These are phyloP conservation scores for Apodemus sylvaticus DNA, from an alignment of 2,113 vertebrate genomes.

Conservation along the genomic window DNA sequence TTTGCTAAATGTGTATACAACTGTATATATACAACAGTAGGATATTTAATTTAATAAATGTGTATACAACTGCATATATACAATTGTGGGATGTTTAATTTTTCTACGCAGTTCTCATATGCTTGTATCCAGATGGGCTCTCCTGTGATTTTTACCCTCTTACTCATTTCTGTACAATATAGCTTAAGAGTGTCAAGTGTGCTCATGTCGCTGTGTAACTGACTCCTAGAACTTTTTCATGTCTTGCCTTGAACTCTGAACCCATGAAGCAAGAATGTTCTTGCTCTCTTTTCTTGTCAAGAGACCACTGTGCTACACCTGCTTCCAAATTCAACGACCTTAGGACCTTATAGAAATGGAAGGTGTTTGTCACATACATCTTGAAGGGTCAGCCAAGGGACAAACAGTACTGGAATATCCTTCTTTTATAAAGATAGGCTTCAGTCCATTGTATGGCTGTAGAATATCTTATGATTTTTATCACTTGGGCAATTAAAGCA, in stretches of 20 bases:
- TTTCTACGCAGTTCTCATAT: constrained; percentile 7
- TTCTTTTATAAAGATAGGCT: background rate
- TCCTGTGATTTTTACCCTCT: background rate
- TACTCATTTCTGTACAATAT: background rate
- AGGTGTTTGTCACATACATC: background rate
- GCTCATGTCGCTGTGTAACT: background rate
- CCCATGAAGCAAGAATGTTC: background rate
- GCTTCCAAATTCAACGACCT: background rate
- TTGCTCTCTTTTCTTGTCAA: background rate
- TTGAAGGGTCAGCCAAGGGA: background rate
- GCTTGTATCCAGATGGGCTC: background rate
- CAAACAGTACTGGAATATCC: background rate
- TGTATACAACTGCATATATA: background rate
- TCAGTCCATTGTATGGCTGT: background rate
- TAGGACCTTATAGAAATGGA: background rate
- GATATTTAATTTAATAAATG: background rate
- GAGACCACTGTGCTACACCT: background rate
- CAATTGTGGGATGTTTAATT: background rate
- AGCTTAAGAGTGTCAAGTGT: background rate
- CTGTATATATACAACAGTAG: background rate
- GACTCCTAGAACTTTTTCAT: background rate
- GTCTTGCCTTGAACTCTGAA: background rate
- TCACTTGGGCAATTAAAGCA: too few relatives aligned
- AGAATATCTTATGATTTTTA: background rate
- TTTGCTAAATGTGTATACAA: background rate